These are phyloP conservation scores for Chelonia mydas DNA, from an alignment of 2,797 vertebrate species.

Conservation along the genomic window DNA sequence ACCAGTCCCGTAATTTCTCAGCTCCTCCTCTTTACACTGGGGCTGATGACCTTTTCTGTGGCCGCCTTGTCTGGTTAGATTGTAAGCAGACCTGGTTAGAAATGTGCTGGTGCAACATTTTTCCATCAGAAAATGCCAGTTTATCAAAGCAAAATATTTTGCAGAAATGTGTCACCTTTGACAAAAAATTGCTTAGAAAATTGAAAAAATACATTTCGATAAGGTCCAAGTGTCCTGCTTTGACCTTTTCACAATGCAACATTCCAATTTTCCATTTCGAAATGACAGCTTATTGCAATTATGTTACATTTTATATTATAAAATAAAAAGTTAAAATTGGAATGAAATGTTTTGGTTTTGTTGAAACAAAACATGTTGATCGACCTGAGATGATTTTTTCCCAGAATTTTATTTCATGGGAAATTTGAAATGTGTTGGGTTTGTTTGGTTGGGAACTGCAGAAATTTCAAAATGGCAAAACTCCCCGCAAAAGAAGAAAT, in stretches of 20 bases:
- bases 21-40: not conserved
- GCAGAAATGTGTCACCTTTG: not conserved
- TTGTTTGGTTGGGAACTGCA: rapidly evolving
- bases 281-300: not conserved
- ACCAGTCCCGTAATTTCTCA: not conserved
- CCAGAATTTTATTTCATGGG: not conserved
- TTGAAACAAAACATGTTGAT: not conserved
- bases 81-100: not conserved
- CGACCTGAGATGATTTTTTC: not conserved
- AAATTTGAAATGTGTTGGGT: not conserved
- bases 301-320: not conserved
- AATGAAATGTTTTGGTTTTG: not conserved
- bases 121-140: rapidly evolving
- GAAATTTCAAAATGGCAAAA: not conserved
- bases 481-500: not conserved
- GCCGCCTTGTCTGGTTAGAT: not conserved
- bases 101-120: rapidly evolving
- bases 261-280: conserved; percentile 29
- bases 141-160: not conserved
- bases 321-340: not conserved
- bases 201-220: not conserved
- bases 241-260: conserved; percentile 49
- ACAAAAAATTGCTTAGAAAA: conserved; percentile 38
- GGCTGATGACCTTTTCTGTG: not conserved
- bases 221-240: conserved; percentile 51